phyloP scores from a whole-genome alignment of 2,797 vertebrate genomes.

The Pteropus rufus region DNA sequence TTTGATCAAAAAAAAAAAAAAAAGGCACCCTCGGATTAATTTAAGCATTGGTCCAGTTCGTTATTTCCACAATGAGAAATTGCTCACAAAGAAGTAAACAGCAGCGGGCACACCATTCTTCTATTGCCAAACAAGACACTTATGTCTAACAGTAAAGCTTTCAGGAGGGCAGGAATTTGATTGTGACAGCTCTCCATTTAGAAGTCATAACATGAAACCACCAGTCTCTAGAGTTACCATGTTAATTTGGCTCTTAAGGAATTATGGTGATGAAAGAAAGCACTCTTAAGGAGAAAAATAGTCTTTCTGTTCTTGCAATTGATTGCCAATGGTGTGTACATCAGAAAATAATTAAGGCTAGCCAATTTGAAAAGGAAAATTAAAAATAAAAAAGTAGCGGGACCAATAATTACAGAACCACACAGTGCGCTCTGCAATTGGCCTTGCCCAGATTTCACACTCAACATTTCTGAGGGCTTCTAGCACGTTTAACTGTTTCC shows the following conservation, averaged over 20 bases:
- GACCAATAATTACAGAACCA: conserved; percentile 67
- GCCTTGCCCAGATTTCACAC: conserved; percentile 64
- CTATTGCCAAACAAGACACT: conserved; percentile 61
- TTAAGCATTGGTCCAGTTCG: conserved; percentile 63
- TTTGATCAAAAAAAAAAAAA: neutral
- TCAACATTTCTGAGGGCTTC: conserved; percentile 64
- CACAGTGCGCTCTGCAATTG: conserved; percentile 59
- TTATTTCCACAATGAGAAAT: conserved; percentile 67
- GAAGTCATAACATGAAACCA: conserved; percentile 50
- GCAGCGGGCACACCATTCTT: conserved; percentile 58
- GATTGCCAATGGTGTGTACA: conserved; percentile 66
- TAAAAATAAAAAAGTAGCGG: conserved; percentile 59
- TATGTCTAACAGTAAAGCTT: conserved; percentile 41
- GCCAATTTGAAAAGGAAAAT: conserved; percentile 69
- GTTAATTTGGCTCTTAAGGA: conserved; percentile 69
- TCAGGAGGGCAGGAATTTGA: conserved; percentile 42
- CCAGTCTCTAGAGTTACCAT: conserved; percentile 48
- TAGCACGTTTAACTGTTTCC: conserved; percentile 55
- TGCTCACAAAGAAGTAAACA: conserved; percentile 58
- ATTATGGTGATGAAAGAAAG: conserved; percentile 70
- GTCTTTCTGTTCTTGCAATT: conserved; percentile 72
- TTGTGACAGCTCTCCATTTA: conserved; percentile 54
- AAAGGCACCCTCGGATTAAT: conserved; percentile 1
- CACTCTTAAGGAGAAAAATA: conserved; percentile 66
- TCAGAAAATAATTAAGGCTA: conserved; percentile 70